Evolutionary conservation across 1,140 invertebrate species (phyloP).

Genomic region (Anastrepha obliqua): DNA sequence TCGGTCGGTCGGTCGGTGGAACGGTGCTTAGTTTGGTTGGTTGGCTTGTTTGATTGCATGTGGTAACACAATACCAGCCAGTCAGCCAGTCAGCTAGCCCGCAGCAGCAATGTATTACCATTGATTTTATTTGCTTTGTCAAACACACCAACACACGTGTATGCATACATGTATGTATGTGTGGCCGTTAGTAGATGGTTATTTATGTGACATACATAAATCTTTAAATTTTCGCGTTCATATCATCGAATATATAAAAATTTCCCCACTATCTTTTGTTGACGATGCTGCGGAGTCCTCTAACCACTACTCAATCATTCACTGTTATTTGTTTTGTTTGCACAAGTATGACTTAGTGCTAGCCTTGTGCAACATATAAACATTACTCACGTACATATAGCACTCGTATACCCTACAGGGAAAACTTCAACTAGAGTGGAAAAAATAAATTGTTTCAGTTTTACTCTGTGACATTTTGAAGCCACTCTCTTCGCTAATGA

Average conservation of each 20-base stretch:
- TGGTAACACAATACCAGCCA: background rate
- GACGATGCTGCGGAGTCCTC: background rate
- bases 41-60: constrained; percentile 39
- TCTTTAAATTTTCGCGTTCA: constrained; percentile 3
- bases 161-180: background rate
- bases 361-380: background rate
- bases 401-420: too few species aligned
- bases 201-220: background rate
- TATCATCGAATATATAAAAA: background rate
- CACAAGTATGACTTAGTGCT: background rate
- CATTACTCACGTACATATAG: too few species aligned
- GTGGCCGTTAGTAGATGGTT: background rate
- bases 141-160: background rate
- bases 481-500: too few species aligned
- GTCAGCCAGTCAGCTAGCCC: background rate
- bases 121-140: constrained; percentile 32
- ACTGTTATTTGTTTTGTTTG: background rate
- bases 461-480: too few species aligned
- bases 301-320: background rate
- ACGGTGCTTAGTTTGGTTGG: background rate
- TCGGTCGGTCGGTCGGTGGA: background rate
- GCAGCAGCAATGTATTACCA: background rate
- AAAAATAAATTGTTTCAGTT: too few species aligned
- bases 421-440: too few species aligned
- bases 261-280: background rate